Base-by-base conservation (phyloP, 1,140 invertebrate genomes). In the Camponotus vicinus region DNA sequence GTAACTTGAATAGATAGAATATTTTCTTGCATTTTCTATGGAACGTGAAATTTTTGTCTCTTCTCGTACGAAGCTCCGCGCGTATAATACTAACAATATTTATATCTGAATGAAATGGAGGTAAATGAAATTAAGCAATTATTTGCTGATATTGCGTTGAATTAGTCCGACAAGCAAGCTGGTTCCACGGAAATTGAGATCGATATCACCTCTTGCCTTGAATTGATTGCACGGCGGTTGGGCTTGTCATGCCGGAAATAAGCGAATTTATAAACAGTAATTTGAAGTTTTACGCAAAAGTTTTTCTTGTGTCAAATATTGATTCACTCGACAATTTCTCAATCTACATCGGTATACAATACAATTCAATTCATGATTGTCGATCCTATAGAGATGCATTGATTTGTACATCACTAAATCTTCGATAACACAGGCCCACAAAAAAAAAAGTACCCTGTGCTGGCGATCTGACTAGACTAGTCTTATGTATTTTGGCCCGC, bases 161-260 rank as follows among this genome's bases (percentile, higher is more conserved):
- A 59, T 70, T 71, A 59, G 45, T 59, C 59, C 52, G 61, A 45
- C 40, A n/a, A 42, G 64, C 37, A 42, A 42, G 15, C 40, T 5
- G 27, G 49, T 42, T 70, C 32, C 40, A 73, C 18, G 52, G 70
- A 82, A 82, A 82, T 82, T 80, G 78, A 70, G 64, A 80, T 80
- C 32, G 21, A 71, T 82, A 71, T 80, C 52, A 15, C 5, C 9
- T 42, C 21, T 61, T 42, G 40, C 18, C 13, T 37, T 61, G 40
- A 61, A 82, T 71, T 18, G 52, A 80, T 80, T 82, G 34, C 52
- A 27, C 8, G 11, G 21, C 21, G 21, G 27, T 21, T 11, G 13
- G 13, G 18, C 77, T 69, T 18, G 45, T 57, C 13, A 27, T 32
- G 32, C 13, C 21, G 79, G 55, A 57, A 82, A 80, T 71, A 45